Conservation (phyloP, 2,113 vertebrate genomes). For the Syrrhaptes paradoxus region DNA sequence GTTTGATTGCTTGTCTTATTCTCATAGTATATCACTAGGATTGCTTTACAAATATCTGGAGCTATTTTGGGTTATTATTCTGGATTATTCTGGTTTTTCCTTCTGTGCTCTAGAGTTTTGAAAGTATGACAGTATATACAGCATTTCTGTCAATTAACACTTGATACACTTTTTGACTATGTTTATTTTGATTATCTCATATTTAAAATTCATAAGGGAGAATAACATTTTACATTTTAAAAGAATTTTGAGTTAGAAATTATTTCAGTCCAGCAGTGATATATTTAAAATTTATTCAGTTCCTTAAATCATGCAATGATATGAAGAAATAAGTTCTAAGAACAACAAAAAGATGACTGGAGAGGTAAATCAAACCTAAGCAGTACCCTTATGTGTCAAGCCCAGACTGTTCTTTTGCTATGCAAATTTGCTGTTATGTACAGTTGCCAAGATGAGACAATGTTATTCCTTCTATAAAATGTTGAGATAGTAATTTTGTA, state of each 20-base stretch:
- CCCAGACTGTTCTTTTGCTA: not conserved
- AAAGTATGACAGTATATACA: not conserved
- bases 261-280: not conserved
- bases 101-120: not conserved
- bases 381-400: not conserved
- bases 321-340: not conserved
- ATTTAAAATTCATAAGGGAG: not conserved
- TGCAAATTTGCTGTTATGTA: not conserved
- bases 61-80: not conserved
- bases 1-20: not conserved
- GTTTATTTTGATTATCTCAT: not conserved
- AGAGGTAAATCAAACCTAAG: not conserved
- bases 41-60: not conserved
- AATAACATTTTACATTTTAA: not conserved
- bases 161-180: not conserved
- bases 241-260: not conserved
- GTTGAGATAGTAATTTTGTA: not conserved
- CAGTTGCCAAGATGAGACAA: not conserved
- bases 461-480: not conserved
- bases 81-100: not conserved
- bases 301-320: not conserved
- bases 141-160: not conserved
- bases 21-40: not conserved
- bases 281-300: not conserved
- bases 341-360: not conserved